Conservation (phyloP, 2,113 vertebrate species). For the Nettapus auritus region DNA sequence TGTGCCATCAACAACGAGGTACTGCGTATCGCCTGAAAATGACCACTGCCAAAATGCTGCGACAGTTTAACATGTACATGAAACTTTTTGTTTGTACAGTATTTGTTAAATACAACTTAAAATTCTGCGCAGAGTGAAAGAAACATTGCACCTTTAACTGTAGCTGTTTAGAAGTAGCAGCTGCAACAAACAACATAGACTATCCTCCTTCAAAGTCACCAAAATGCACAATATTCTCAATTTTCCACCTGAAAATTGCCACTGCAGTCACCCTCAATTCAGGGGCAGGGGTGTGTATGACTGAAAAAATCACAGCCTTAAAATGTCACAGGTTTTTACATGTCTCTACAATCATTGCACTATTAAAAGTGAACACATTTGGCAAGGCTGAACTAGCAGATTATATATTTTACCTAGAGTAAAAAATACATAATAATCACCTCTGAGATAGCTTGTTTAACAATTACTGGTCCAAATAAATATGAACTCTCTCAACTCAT, state of each 20-base stretch:
- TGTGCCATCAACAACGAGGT: conserved; percentile 75
- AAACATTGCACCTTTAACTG: conserved; percentile 52
- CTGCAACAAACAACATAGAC: not conserved
- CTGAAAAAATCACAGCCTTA: conserved; percentile 65
- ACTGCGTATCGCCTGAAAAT: conserved; percentile 50
- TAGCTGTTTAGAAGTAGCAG: conserved; percentile 27
- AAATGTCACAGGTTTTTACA: conserved; percentile 60
- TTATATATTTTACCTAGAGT: conserved; percentile 54
- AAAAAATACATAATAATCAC: conserved; percentile 54
- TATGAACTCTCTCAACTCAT: conserved; percentile 30
- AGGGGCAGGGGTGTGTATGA: not conserved
- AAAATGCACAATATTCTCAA: not conserved
- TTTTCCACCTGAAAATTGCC: conserved; percentile 16
- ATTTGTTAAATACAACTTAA: conserved; percentile 59
- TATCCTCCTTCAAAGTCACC: conserved; percentile 21
- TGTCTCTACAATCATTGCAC: conserved; percentile 66
- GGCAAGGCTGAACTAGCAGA: conserved; percentile 66
- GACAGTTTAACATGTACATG: conserved; percentile 51
- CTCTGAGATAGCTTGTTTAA: conserved; percentile 58
- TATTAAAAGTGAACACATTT: conserved; percentile 56
- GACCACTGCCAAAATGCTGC: conserved; percentile 52
- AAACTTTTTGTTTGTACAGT: conserved; percentile 52
- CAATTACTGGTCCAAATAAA: conserved; percentile 64
- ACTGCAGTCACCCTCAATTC: not conserved
- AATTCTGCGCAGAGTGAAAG: conserved; percentile 63